These are phyloP conservation scores for Epistrophe grossulariae DNA, from an alignment of 2,888 invertebrate genomes.

Conservation along the genomic window DNA sequence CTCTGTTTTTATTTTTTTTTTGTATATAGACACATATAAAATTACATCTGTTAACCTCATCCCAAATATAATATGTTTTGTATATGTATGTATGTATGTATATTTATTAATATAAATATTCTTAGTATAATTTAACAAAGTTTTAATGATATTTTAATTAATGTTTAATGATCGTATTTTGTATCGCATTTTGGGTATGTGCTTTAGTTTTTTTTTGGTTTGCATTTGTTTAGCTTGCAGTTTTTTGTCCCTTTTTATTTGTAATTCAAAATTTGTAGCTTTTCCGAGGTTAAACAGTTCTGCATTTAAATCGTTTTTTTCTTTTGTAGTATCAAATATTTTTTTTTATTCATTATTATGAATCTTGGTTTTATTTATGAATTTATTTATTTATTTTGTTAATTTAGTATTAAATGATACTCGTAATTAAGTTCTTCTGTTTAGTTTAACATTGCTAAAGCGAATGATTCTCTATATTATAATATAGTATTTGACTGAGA, in stretches of 20 bases:
- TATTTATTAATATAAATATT: slow-evolving; percentile 55
- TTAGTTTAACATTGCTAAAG: slow-evolving; percentile 64
- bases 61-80: slow-evolving; percentile 58
- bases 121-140: slow-evolving; percentile 67
- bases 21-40: slow-evolving; percentile 75
- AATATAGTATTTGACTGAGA: slow-evolving; percentile 60
- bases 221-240: slow-evolving; percentile 19
- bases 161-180: slow-evolving; percentile 45
- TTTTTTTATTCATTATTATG: slow-evolving; percentile 28
- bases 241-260: neutral
- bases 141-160: slow-evolving; percentile 61
- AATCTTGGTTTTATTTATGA: neutral
- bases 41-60: slow-evolving; percentile 67
- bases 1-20: slow-evolving; percentile 25
- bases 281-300: slow-evolving; percentile 74
- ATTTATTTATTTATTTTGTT: neutral
- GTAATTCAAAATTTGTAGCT: slow-evolving; percentile 67
- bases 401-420: slow-evolving; percentile 18
- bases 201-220: slow-evolving; percentile 26
- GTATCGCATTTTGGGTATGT: slow-evolving; percentile 39
- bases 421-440: slow-evolving; percentile 31
- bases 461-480: slow-evolving; percentile 54
- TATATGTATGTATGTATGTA: slow-evolving; percentile 12
- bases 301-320: slow-evolving; percentile 47
- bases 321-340: slow-evolving; percentile 50